These are phyloP conservation scores for Zaprionus ghesquierei DNA, from an alignment of 1,140 invertebrate species.

Conservation along the genomic window DNA sequence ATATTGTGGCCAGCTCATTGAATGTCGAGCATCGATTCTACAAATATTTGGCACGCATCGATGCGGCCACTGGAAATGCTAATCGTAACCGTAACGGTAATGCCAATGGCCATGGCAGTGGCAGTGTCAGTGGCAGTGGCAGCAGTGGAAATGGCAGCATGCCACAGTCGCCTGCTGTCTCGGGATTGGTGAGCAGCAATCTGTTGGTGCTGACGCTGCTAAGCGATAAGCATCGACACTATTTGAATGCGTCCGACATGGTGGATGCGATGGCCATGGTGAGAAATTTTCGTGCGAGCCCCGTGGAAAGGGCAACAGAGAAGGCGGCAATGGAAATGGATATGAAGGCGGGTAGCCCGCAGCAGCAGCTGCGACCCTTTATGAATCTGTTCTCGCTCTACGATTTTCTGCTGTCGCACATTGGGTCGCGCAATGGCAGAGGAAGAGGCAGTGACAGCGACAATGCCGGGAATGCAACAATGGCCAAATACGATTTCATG, in stretches of 20 bases:
- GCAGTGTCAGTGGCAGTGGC: neutral
- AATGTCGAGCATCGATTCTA: conserved; percentile 76
- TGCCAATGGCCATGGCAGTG: neutral
- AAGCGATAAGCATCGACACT: conserved; percentile 78
- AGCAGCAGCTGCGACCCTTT: conserved; percentile 52
- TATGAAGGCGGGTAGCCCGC: neutral
- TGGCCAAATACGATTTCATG: conserved; percentile 78
- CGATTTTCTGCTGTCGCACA: conserved; percentile 65
- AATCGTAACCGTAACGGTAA: conserved; percentile 1
- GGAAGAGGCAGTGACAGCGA: neutral
- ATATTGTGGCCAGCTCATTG: conserved; percentile 77
- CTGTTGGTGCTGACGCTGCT: conserved; percentile 78
- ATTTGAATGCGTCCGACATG: conserved; percentile 69
- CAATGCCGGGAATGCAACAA: conserved; percentile 9
- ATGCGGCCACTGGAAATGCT: conserved; percentile 14
- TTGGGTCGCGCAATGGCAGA: conserved; percentile 12
- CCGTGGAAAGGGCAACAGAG: neutral
- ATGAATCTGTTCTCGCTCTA: conserved; percentile 77
- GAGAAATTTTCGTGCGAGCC: conserved; percentile 58
- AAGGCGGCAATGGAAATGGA: neutral
- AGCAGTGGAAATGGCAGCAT: conserved; percentile 2
- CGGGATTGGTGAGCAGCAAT: conserved; percentile 65
- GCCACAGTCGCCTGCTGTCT: conserved; percentile 7
- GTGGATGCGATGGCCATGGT: conserved; percentile 53
- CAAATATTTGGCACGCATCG: conserved; percentile 71